A percentile compares a stretch with the other conserved stretches of the same genome.
Evolutionary conservation across 2,888 invertebrate species (phyloP).

Genomic region (Ceratothoa steindachneri): DNA sequence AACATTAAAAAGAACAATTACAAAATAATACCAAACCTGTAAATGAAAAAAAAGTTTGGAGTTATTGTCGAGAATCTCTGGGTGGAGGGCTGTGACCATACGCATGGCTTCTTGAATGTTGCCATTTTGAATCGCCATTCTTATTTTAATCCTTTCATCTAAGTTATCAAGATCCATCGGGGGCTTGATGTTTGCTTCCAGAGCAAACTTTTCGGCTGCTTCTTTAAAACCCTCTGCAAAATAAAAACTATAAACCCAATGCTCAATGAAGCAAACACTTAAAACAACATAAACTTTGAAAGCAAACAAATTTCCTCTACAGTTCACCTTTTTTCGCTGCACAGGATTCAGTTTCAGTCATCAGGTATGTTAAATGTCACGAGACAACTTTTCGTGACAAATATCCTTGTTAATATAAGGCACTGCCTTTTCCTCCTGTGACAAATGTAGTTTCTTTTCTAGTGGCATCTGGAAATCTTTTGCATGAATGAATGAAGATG

Average conservation of each 20-base stretch:
- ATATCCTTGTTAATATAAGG: too few species aligned
- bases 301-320: too few species aligned
- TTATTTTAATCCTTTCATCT: constrained; percentile 76
- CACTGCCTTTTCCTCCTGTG: too few species aligned
- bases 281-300: not conserved
- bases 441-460: too few species aligned
- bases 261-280: not conserved
- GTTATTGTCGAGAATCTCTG: constrained; percentile 90
- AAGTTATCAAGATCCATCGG: constrained; percentile 74
- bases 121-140: constrained; percentile 89
- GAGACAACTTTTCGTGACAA: too few species aligned
- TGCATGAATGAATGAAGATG: too few species aligned
- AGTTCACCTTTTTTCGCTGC: too few species aligned
- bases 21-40: too few species aligned
- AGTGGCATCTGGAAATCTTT: too few species aligned
- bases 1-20: too few species aligned
- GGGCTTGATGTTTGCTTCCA: constrained; percentile 82
- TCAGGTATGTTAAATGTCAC: too few species aligned
- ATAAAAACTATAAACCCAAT: not conserved
- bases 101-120: constrained; percentile 88
- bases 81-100: constrained; percentile 88
- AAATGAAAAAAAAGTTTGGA: constrained; percentile 92
- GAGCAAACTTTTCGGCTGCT: constrained; percentile 92
- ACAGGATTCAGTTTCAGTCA: too few species aligned
- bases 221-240: constrained; percentile 76